phyloP scores from a whole-genome alignment of 37 sponge, comb jelly and placozoan genomes.

The Geodia barretti region DNA sequence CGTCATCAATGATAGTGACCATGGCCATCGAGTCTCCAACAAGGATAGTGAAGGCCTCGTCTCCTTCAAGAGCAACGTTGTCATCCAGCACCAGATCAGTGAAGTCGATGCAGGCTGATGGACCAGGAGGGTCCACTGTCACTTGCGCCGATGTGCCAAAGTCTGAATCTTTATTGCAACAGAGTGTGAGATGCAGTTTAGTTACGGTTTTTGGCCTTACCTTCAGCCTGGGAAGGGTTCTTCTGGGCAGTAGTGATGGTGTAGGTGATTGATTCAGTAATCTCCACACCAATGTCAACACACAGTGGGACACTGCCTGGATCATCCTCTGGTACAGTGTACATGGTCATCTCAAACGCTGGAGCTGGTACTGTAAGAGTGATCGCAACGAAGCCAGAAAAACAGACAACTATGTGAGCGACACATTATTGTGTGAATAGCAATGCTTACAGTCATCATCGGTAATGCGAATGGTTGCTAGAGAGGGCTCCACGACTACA shows the following conservation, averaged over 20 bases:
- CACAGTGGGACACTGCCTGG: conserved; percentile 5
- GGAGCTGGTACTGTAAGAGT: background rate
- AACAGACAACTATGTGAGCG: no score
- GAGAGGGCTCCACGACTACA: background rate
- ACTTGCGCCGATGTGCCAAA: background rate
- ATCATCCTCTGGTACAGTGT: conserved; percentile 22
- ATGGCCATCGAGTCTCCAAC: background rate
- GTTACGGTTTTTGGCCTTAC: background rate
- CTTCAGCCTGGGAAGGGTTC: background rate
- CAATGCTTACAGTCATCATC: conserved; percentile 19
- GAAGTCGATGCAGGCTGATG: background rate
- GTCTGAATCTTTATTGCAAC: background rate
- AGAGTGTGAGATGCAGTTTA: background rate
- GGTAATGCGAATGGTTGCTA: conserved; percentile 12
- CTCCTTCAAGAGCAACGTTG: background rate
- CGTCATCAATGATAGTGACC: conserved; percentile 55
- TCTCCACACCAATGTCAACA: background rate
- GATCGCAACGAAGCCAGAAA: no score
- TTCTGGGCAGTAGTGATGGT: background rate
- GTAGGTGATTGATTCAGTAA: background rate
- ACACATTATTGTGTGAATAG: background rate
- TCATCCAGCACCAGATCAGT: background rate
- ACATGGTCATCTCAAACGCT: conserved; percentile 9
- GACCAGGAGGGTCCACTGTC: background rate
- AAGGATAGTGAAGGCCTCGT: background rate